These are phyloP conservation scores for Drosophila yooni DNA, from an alignment of 2,888 invertebrate genomes.

Conservation along the genomic window DNA sequence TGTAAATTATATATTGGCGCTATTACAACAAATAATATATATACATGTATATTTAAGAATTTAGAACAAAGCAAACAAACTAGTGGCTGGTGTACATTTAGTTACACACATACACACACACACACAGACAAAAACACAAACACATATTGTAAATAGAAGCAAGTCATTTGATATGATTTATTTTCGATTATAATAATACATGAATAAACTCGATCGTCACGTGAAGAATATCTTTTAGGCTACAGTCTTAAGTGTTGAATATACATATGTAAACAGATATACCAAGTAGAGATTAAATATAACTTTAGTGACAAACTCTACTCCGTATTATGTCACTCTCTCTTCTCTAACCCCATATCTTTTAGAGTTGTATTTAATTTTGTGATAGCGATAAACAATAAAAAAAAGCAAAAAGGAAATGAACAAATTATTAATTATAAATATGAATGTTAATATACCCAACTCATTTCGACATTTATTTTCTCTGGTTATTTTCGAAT, in stretches of 20 bases:
- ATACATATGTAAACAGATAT: constrained; percentile 65
- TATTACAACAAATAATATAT: constrained; percentile 24
- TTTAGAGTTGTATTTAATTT: constrained; percentile 76
- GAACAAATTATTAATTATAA: constrained; percentile 61
- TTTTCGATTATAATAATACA: constrained; percentile 34
- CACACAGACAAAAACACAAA: background rate
- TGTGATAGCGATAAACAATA: constrained; percentile 68
- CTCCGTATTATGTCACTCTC: constrained; percentile 25
- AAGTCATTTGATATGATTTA: constrained; percentile 77
- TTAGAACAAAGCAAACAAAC: constrained; percentile 26
- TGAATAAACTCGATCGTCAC: constrained; percentile 28
- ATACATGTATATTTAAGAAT: constrained; percentile 27
- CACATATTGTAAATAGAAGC: constrained; percentile 55
- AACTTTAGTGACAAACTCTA: constrained; percentile 43
- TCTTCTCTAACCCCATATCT: constrained; percentile 34
- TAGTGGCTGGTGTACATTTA: constrained; percentile 43
- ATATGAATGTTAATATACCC: constrained; percentile 32
- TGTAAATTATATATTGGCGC: constrained; percentile 35
- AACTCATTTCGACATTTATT: constrained; percentile 37
- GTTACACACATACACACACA: background rate
- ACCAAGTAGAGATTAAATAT: constrained; percentile 63
- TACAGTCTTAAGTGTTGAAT: constrained; percentile 70
- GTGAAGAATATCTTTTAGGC: constrained; percentile 51
- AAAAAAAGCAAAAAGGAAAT: constrained; percentile 37
- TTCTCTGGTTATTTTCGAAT: constrained; percentile 43